Percentiles rank a stretch among this genome's conserved stretches.
Conservation (phyloP, 64 coral and sea anemone genomes). For the Porites australiensis region DNA sequence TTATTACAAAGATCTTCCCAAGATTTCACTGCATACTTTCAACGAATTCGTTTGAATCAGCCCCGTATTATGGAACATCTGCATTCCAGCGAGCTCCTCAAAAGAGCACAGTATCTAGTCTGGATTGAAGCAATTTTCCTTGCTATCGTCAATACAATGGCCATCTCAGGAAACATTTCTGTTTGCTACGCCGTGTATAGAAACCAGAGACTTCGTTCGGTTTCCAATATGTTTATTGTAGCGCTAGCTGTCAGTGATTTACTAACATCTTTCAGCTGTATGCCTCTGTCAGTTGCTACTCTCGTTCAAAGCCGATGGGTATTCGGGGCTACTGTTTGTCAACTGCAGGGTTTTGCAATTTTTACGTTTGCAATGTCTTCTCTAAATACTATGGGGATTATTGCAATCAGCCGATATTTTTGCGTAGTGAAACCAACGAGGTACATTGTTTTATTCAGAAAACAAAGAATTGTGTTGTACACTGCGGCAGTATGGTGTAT, state of each 20-base stretch:
- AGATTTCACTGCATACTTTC: no score
- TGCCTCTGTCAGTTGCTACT: constrained; percentile 65
- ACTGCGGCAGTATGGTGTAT: constrained; percentile 45
- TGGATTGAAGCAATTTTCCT: constrained; percentile 21
- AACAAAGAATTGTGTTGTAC: constrained; percentile 31
- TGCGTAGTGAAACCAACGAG: constrained; percentile 70
- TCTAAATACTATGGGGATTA: constrained; percentile 62
- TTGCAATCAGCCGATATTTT: constrained; percentile 77
- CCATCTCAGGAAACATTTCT: constrained; percentile 32
- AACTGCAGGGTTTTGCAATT: constrained; percentile 59
- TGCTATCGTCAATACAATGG: neutral
- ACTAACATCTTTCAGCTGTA: constrained; percentile 38
- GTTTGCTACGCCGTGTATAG: constrained; percentile 41
- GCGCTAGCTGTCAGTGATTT: constrained; percentile 61
- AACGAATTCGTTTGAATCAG: no score
- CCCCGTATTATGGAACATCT: neutral
- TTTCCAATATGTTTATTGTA: constrained; percentile 61
- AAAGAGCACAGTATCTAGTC: neutral
- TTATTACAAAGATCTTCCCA: no score
- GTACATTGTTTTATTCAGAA: constrained; percentile 47
- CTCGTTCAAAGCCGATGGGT: constrained; percentile 62
- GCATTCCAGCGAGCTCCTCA: neutral
- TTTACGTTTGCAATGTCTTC: constrained; percentile 59
- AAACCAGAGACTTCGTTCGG: constrained; percentile 27
- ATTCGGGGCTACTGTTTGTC: constrained; percentile 51